Conservation (phyloP, 1,140 invertebrate genomes). For the Notospermus geniculatus region DNA sequence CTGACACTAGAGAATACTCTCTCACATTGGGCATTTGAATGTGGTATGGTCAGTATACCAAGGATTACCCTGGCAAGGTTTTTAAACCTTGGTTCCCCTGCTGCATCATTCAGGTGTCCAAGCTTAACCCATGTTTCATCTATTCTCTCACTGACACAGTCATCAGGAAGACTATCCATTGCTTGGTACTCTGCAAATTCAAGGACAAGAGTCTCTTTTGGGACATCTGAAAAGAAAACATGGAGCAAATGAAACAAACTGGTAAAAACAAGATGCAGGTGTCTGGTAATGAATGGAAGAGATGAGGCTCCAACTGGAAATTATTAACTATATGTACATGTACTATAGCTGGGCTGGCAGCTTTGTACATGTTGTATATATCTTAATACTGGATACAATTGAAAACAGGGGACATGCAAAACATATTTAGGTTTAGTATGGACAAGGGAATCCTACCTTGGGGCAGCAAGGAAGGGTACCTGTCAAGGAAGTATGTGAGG, state of each 20-base stretch:
- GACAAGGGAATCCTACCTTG: too few relatives aligned
- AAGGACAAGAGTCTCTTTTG: not conserved
- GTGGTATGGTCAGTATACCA: constrained; percentile 26
- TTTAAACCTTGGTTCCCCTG: not conserved
- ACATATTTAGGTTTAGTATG: too few relatives aligned
- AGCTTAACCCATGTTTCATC: constrained; percentile 20
- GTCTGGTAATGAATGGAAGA: too few relatives aligned
- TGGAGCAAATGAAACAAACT: too few relatives aligned
- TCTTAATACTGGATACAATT: too few relatives aligned
- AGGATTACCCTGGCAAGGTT: constrained; percentile 19
- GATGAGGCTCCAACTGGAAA: too few relatives aligned
- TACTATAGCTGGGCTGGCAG: too few relatives aligned
- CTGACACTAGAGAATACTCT: constrained; percentile 24
- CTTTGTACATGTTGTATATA: too few relatives aligned
- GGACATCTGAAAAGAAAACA: too few relatives aligned
- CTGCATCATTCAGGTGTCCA: constrained; percentile 3
- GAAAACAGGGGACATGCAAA: too few relatives aligned
- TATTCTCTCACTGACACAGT: constrained; percentile 6
- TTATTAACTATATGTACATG: too few relatives aligned
- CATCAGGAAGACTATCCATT: not conserved
- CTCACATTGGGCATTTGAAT: constrained; percentile 26
- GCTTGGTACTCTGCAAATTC: constrained; percentile 19
- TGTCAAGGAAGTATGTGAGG: constrained; percentile 8
- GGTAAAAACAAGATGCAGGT: too few relatives aligned
- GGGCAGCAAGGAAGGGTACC: constrained; percentile 15